phyloP scores from a whole-genome alignment of 2,113 vertebrate genomes.

The Colistium nudipinnis region DNA sequence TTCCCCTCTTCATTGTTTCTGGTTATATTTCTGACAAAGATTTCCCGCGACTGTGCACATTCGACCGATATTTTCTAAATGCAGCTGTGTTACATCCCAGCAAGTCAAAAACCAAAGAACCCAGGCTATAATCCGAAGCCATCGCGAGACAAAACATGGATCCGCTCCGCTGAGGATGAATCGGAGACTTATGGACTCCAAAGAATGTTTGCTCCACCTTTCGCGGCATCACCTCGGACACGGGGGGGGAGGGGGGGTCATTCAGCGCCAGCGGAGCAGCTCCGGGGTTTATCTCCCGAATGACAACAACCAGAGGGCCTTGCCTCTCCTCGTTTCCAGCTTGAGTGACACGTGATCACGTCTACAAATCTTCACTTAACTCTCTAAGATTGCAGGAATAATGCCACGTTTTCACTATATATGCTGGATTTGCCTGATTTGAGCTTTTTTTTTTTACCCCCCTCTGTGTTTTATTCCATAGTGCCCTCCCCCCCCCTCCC shows the following conservation, averaged over 20 bases:
- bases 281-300: conserved; percentile 45
- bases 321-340: conserved; percentile 56
- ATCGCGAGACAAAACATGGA: conserved; percentile 51
- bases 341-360: conserved; percentile 42
- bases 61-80: conserved; percentile 9
- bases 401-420: conserved; percentile 34
- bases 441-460: not conserved
- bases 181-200: conserved; percentile 48
- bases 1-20: not conserved
- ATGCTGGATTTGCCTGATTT: conserved; percentile 27
- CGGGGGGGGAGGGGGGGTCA: conserved; percentile 33
- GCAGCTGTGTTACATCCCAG: conserved; percentile 14
- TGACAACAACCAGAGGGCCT: conserved; percentile 29
- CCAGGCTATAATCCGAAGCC: conserved; percentile 42
- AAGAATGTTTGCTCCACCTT: conserved; percentile 71
- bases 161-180: conserved; percentile 66
- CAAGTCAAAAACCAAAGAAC: conserved; percentile 58
- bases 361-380: conserved; percentile 34
- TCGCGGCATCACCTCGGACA: conserved; percentile 43
- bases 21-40: not conserved
- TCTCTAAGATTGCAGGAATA: conserved; percentile 31
- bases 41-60: not conserved
- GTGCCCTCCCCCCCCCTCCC: conserved; percentile 6
- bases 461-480: not conserved
- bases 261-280: conserved; percentile 63